phyloP scores from a whole-genome alignment of 2,113 vertebrate genomes.

The Apaloderma vittatum region DNA sequence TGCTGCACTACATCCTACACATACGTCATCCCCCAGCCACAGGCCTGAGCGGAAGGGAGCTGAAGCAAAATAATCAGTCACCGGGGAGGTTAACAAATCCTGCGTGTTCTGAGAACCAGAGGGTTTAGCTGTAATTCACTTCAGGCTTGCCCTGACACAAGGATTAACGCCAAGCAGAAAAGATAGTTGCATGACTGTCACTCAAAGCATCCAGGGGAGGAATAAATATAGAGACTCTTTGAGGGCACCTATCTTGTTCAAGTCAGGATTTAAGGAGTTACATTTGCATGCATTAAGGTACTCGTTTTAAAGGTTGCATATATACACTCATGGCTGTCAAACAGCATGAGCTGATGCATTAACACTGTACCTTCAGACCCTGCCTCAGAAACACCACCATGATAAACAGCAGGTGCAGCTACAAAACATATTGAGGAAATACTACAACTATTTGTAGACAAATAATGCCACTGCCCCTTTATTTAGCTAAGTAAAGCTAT shows the following conservation, averaged over 20 bases:
- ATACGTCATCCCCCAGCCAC: background rate
- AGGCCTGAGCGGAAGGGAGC: background rate
- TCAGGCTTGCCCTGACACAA: background rate
- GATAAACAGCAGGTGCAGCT: background rate
- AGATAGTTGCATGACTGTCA: background rate
- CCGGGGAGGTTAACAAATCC: background rate
- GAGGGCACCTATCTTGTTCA: background rate
- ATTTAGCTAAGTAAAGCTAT: background rate
- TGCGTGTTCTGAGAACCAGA: background rate
- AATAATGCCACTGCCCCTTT: background rate
- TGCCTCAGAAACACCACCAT: rapidly evolving
- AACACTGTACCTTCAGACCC: background rate
- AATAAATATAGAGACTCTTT: background rate
- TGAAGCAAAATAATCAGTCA: background rate
- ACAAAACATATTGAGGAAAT: background rate
- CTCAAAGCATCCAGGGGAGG: background rate
- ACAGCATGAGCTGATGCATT: background rate
- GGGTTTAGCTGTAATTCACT: background rate
- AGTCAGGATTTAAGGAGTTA: background rate
- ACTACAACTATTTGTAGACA: background rate
- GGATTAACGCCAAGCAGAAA: background rate
- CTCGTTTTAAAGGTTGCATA: background rate
- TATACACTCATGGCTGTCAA: background rate
- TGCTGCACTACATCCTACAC: background rate
- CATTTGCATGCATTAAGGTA: background rate